These are phyloP conservation scores for Alloplasta piceator DNA, from an alignment of 2,888 invertebrate species.

Conservation along the genomic window DNA sequence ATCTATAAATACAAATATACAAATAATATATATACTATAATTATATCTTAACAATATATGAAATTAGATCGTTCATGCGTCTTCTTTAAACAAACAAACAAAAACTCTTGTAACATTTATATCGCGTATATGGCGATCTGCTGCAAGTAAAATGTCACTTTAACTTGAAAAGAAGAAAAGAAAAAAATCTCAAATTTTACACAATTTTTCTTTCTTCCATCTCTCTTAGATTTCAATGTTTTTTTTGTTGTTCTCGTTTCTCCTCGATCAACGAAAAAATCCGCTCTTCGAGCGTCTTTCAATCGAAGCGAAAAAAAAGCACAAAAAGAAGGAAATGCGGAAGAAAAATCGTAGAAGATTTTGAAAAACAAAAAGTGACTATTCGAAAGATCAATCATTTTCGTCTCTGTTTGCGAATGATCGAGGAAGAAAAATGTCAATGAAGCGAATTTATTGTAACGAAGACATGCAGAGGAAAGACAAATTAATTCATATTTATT, in stretches of 20 bases:
- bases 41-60: constrained; percentile 50
- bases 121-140: constrained; percentile 15
- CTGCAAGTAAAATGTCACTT: background rate
- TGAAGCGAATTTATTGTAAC: background rate
- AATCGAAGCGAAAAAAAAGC: too few species aligned
- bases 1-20: constrained; percentile 48
- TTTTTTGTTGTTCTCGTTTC: background rate
- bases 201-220: too few species aligned
- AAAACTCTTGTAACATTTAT: constrained; percentile 47
- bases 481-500: constrained; percentile 31
- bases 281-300: too few species aligned
- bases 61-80: constrained; percentile 56
- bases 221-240: too few species aligned
- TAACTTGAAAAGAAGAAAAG: too few species aligned
- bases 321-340: too few species aligned
- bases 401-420: background rate
- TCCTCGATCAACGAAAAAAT: background rate
- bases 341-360: too few species aligned
- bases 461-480: constrained; percentile 25
- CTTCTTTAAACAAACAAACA: constrained; percentile 39
- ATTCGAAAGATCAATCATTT: too few species aligned
- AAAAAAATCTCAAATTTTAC: too few species aligned
- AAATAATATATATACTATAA: constrained; percentile 51
- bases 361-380: too few species aligned
- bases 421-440: background rate